A percentile compares a stretch with the other conserved stretches of the same genome.
Conservation (phyloP, 2,113 vertebrate species). For the Microtus ochrogaster region DNA sequence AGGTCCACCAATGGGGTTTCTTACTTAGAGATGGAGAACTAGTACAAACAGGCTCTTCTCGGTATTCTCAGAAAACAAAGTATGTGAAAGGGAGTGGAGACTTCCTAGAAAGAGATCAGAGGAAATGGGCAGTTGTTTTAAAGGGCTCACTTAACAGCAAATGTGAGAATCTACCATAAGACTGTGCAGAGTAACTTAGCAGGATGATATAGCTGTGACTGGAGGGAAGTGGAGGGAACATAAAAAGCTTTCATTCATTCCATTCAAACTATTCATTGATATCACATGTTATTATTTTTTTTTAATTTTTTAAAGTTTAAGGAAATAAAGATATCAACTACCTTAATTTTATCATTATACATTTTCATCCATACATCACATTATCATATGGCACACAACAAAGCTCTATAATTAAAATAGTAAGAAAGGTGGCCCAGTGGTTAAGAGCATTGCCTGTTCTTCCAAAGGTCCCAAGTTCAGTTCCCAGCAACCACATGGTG, state of each 20-base stretch:
- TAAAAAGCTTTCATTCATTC: neutral
- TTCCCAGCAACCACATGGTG: no score
- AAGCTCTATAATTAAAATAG: neutral
- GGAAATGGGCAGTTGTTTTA: neutral
- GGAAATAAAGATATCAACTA: neutral
- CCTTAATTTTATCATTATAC: neutral
- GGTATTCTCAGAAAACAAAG: neutral
- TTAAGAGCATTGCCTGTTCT: no score
- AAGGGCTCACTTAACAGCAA: neutral
- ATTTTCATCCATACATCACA: no score
- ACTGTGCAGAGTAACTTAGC: neutral
- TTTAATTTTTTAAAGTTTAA: neutral
- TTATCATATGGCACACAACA: neutral
- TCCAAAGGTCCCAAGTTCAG: no score
- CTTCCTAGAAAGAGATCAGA: neutral
- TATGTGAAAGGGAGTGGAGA: neutral
- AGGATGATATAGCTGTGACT: neutral
- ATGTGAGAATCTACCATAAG: neutral
- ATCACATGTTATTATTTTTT: neutral
- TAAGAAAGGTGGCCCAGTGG: neutral
- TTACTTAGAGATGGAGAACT: slow-evolving; percentile 18
- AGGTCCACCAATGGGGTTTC: slow-evolving; percentile 8
- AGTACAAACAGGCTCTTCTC: neutral
- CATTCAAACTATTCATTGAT: neutral
- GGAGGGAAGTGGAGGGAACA: neutral